These are phyloP conservation scores for Pithys albifrons DNA, from an alignment of 2,113 vertebrate species.

Conservation along the genomic window DNA sequence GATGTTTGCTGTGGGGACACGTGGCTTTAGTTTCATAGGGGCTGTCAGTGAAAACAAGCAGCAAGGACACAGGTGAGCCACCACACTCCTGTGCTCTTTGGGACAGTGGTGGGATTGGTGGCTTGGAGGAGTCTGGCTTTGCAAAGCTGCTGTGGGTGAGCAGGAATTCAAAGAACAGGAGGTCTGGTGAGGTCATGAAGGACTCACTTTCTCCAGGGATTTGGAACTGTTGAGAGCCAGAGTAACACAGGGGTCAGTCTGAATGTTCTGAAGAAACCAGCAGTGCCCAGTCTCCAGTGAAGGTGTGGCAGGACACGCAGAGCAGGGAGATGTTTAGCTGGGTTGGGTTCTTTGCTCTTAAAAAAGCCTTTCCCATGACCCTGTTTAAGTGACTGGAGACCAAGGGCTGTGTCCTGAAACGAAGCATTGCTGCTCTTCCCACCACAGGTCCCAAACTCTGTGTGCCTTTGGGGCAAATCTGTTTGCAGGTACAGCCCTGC, in stretches of 20 bases:
- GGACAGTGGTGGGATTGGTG: background rate
- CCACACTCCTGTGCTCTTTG: background rate
- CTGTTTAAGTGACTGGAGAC: background rate
- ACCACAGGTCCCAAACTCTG: background rate
- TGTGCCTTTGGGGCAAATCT: background rate
- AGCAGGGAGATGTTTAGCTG: background rate
- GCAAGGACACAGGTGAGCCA: background rate
- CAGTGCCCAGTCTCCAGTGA: background rate
- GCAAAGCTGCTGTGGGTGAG: background rate
- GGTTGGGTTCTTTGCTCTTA: background rate
- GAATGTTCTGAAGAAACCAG: background rate
- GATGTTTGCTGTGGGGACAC: background rate
- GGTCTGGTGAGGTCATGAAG: background rate
- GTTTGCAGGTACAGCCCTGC: background rate
- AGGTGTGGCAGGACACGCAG: background rate
- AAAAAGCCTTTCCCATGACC: background rate
- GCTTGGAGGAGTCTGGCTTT: constrained; percentile 22
- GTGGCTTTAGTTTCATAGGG: background rate
- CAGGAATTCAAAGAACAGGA: constrained; percentile 7
- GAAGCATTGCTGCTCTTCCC: background rate
- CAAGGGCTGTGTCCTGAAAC: background rate
- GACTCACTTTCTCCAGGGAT: background rate
- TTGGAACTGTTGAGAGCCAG: background rate
- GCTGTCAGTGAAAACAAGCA: constrained; percentile 8
- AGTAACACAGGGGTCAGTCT: background rate